phyloP scores from a whole-genome alignment of 2,888 invertebrate species.

The Desoria tigrina region DNA sequence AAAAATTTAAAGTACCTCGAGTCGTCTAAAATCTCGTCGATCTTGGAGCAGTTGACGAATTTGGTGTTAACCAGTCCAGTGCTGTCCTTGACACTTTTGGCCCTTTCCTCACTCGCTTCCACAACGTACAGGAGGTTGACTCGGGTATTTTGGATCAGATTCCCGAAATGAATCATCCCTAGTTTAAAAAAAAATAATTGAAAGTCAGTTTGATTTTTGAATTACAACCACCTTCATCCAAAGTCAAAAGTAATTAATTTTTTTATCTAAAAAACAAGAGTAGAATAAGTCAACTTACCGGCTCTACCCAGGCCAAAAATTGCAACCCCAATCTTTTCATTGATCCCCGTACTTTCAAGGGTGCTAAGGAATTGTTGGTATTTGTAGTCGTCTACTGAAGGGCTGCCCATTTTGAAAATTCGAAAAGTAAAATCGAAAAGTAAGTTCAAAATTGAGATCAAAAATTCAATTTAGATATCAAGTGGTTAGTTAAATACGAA shows the following conservation, averaged over 20 bases:
- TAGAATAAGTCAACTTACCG: slow-evolving; percentile 53
- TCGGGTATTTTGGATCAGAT: slow-evolving; percentile 60
- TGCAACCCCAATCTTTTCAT: slow-evolving; percentile 59
- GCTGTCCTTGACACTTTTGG: slow-evolving; percentile 59
- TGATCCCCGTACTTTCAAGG: slow-evolving; percentile 13
- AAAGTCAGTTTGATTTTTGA: no score
- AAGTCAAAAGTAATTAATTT: no score
- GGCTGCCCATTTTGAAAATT: no score
- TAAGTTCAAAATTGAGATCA: no score
- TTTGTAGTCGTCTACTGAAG: slow-evolving; percentile 38
- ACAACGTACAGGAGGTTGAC: slow-evolving; percentile 63
- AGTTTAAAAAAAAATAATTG: no score
- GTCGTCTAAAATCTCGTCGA: slow-evolving; percentile 62
- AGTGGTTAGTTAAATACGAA: no score
- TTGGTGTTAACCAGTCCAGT: slow-evolving; percentile 61
- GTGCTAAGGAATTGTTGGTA: slow-evolving; percentile 32
- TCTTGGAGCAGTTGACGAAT: slow-evolving; percentile 61
- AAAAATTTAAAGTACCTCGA: no score
- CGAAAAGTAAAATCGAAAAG: no score
- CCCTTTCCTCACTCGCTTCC: slow-evolving; percentile 61
- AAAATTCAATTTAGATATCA: no score
- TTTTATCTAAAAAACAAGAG: no score
- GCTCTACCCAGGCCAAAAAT: slow-evolving; percentile 66
- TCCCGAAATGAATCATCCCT: slow-evolving; percentile 63
- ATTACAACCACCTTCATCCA: no score